A percentile compares a stretch with the other conserved stretches of the same genome.
Evolutionary conservation across 2,888 invertebrate species (phyloP).

Genomic region (Drosophila merina): DNA sequence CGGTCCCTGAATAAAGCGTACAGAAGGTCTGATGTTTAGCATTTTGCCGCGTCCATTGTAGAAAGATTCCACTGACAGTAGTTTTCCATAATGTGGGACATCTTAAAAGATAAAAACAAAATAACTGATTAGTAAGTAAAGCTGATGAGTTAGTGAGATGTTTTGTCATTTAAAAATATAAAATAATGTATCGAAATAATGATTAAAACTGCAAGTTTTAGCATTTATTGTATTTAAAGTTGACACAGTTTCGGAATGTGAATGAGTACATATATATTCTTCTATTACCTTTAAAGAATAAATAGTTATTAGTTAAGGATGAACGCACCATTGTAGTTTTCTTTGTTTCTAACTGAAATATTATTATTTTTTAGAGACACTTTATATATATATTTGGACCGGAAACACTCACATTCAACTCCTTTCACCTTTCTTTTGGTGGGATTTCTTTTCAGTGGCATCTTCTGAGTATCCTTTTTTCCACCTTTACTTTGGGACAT

Average conservation of each 20-base stretch:
- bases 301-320: neutral
- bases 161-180: too few relatives aligned
- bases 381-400: neutral
- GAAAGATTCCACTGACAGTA: too few relatives aligned
- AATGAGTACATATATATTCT: too few relatives aligned
- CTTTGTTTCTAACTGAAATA: neutral
- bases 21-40: conserved; percentile 1
- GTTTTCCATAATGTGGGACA: too few relatives aligned
- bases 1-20: conserved; percentile 82
- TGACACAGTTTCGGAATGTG: too few relatives aligned
- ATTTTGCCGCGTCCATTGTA: conserved; percentile 20
- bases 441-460: conserved; percentile 50
- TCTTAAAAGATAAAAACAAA: too few relatives aligned
- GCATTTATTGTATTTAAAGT: too few relatives aligned
- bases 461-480: conserved; percentile 24
- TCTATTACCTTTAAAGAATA: too few relatives aligned
- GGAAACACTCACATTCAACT: neutral
- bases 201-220: too few relatives aligned
- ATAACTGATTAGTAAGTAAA: too few relatives aligned
- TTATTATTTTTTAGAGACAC: neutral
- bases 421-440: conserved; percentile 20
- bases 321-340: neutral
- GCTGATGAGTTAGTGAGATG: too few relatives aligned
- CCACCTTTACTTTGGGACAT: conserved; percentile 33
- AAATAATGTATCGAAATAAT: too few relatives aligned